Evolutionary conservation across 92 coral and sea anemone genomes (phyloP).

Genomic region (Isaurus tuberculatus): DNA sequence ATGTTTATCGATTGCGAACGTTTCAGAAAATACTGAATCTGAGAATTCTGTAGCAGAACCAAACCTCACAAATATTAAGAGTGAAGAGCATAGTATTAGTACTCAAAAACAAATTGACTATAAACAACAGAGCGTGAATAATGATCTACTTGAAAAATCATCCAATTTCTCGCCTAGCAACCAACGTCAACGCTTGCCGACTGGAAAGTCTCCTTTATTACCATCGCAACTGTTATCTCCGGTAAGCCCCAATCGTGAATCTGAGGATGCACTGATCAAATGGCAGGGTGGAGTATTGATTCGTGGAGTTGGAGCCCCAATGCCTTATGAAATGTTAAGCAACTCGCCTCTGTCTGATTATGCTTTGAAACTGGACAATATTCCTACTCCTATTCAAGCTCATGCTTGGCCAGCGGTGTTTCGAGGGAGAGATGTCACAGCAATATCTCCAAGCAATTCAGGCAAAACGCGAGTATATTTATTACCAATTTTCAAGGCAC

Average conservation of each 20-base stretch:
- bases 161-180: neutral
- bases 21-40: neutral
- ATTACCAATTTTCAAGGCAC: slow-evolving; percentile 78
- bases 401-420: slow-evolving; percentile 92
- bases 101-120: neutral
- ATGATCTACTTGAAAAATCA: neutral
- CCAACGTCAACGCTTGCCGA: slow-evolving; percentile 4
- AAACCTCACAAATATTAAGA: neutral
- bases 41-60: neutral
- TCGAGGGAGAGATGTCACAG: slow-evolving; percentile 95
- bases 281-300: slow-evolving; percentile 62
- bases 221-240: slow-evolving; percentile 55
- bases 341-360: slow-evolving; percentile 70
- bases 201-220: slow-evolving; percentile 48
- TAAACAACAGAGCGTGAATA: neutral
- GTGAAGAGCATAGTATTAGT: neutral
- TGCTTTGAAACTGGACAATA: slow-evolving; percentile 60
- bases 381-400: slow-evolving; percentile 76
- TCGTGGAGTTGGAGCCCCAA: slow-evolving; percentile 67
- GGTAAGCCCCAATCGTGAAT: slow-evolving; percentile 29
- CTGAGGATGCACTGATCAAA: slow-evolving; percentile 28
- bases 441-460: slow-evolving; percentile 62
- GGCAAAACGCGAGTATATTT: slow-evolving; percentile 74
- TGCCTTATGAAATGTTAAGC: slow-evolving; percentile 58
- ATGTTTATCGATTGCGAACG: neutral